phyloP scores from a whole-genome alignment of 2,113 vertebrate species.

The Fukomys damarensis region DNA sequence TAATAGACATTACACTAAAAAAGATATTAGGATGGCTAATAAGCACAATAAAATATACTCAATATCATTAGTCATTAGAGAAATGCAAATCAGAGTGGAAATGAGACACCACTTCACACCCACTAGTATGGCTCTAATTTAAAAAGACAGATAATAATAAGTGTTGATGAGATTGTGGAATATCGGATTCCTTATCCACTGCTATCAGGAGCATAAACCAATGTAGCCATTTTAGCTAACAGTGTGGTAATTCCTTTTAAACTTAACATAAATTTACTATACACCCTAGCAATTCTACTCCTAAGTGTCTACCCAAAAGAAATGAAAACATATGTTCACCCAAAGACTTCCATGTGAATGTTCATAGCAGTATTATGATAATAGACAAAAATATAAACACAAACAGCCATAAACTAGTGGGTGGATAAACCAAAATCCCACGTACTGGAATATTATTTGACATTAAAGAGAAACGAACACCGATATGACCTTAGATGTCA shows the following conservation, averaged over 20 bases:
- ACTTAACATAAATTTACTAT: not conserved
- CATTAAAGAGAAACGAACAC: not conserved
- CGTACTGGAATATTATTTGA: not conserved
- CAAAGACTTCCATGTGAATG: not conserved
- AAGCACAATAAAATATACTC: slow-evolving; percentile 13
- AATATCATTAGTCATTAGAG: not conserved
- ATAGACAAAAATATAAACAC: not conserved
- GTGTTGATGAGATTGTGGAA: slow-evolving; percentile 10
- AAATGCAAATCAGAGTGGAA: slow-evolving; percentile 24
- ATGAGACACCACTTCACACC: not conserved
- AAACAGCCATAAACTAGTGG: not conserved
- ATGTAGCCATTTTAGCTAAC: not conserved
- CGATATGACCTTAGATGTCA: accelerated
- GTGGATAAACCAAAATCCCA: not conserved
- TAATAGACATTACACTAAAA: slow-evolving; percentile 20
- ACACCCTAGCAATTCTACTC: not conserved
- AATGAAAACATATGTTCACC: slow-evolving; percentile 9
- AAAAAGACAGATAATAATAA: slow-evolving; percentile 58
- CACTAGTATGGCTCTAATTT: slow-evolving; percentile 36
- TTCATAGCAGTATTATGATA: not conserved
- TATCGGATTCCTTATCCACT: not conserved
- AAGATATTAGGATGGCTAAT: not conserved
- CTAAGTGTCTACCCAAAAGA: not conserved
- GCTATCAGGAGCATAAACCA: not conserved
- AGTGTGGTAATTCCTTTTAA: slow-evolving; percentile 2